Conservation (phyloP, 2,888 invertebrate species). For the Boloria selene region DNA sequence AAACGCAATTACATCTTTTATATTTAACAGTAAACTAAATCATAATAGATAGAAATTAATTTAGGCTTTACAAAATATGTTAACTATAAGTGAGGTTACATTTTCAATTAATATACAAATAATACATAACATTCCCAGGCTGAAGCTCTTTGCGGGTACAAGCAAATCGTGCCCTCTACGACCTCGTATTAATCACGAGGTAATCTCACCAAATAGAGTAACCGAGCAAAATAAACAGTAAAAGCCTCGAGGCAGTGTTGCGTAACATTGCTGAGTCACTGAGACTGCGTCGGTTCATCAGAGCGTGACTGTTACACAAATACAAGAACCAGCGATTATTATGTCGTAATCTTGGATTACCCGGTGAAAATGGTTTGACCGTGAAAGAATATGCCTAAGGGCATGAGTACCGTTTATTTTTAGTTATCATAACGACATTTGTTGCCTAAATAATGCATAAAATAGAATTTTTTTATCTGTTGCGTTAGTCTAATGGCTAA, state of each 20-base stretch:
- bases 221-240: slow-evolving; percentile 48
- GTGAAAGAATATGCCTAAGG: slow-evolving; percentile 58
- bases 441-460: slow-evolving; percentile 2
- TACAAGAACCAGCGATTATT: slow-evolving; percentile 51
- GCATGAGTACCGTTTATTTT: slow-evolving; percentile 42
- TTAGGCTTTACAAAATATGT: too few relatives aligned
- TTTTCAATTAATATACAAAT: slow-evolving; percentile 4
- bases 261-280: slow-evolving; percentile 61
- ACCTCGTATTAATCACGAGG: slow-evolving; percentile 52
- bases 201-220: slow-evolving; percentile 63
- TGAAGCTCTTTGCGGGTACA: slow-evolving; percentile 16
- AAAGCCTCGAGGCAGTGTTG: slow-evolving; percentile 51
- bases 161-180: slow-evolving; percentile 35
- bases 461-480: slow-evolving; percentile 2
- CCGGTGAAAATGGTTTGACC: slow-evolving; percentile 60
- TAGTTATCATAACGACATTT: slow-evolving; percentile 22
- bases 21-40: background rate
- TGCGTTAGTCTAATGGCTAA: background rate
- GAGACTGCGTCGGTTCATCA: slow-evolving; percentile 49
- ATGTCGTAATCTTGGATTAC: slow-evolving; percentile 55
- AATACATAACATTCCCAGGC: slow-evolving; percentile 30
- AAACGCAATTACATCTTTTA: too few relatives aligned
- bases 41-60: too few relatives aligned
- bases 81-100: too few relatives aligned
- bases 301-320: slow-evolving; percentile 63